phyloP scores from a whole-genome alignment of 1,140 invertebrate species.

The Halyomorpha halys region DNA sequence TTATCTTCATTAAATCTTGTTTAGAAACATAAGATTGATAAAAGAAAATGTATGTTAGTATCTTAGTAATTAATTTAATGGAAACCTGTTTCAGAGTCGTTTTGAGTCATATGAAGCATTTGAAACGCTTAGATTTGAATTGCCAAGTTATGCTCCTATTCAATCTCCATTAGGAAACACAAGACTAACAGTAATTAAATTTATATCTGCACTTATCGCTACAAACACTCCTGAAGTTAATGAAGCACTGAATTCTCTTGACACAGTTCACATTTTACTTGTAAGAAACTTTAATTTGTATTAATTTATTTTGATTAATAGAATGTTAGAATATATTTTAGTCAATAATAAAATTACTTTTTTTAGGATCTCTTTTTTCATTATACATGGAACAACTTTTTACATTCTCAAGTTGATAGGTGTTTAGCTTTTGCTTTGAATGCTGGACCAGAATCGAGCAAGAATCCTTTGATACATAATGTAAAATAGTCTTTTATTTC shows the following conservation, averaged over 20 bases:
- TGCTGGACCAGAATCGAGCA: conserved; percentile 26
- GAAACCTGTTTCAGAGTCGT: too few relatives aligned
- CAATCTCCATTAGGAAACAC: conserved; percentile 65
- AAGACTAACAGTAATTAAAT: conserved; percentile 59
- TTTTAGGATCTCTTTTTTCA: conserved; percentile 72
- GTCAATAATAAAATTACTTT: conserved; percentile 25
- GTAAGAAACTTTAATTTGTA: conserved; percentile 38
- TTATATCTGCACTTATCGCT: conserved; percentile 56
- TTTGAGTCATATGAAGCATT: too few relatives aligned
- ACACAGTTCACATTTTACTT: conserved; percentile 50
- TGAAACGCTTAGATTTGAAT: too few relatives aligned
- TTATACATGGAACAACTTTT: conserved; percentile 79
- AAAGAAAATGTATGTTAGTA: too few relatives aligned
- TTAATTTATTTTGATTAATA: not conserved
- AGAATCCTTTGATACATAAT: conserved; percentile 43
- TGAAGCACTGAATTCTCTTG: conserved; percentile 41
- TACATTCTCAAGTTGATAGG: conserved; percentile 73
- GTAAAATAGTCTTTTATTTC: conserved; percentile 38
- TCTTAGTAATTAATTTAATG: too few relatives aligned
- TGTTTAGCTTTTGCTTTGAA: conserved; percentile 56
- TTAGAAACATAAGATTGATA: too few relatives aligned
- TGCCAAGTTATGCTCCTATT: conserved; percentile 39
- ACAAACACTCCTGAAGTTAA: conserved; percentile 52
- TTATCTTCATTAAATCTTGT: too few relatives aligned
- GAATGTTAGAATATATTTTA: conserved; percentile 11